phyloP scores from a whole-genome alignment of 2,888 invertebrate species.

The Lycia hirtaria region DNA sequence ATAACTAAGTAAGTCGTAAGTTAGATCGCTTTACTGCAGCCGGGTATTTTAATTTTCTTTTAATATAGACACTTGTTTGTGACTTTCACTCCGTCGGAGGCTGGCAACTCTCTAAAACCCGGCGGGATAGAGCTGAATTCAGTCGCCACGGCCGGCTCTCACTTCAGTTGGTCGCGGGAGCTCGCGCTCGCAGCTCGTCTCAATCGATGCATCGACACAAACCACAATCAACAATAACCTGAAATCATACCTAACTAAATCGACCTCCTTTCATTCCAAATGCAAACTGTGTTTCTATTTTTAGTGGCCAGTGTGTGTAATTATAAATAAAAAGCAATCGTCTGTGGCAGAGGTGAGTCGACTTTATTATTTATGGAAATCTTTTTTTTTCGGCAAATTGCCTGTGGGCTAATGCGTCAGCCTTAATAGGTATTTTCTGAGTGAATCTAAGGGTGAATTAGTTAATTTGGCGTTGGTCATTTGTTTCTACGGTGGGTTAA shows the following conservation, averaged over 20 bases:
- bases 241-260: constrained; percentile 45
- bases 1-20: too few species aligned
- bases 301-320: constrained; percentile 21
- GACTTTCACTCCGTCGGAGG: background rate
- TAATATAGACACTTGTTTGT: background rate
- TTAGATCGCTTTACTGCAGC: too few species aligned
- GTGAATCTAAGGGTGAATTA: constrained; percentile 22
- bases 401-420: constrained; percentile 29
- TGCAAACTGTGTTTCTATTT: constrained; percentile 31
- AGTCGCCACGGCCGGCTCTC: constrained; percentile 8
- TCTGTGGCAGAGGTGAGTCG: constrained; percentile 30
- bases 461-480: constrained; percentile 19
- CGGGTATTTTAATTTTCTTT: too few species aligned
- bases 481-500: constrained; percentile 1
- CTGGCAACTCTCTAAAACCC: constrained; percentile 64
- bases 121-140: constrained; percentile 55
- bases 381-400: constrained; percentile 37
- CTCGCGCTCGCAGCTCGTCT: constrained; percentile 47
- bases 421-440: constrained; percentile 26
- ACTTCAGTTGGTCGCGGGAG: constrained; percentile 71
- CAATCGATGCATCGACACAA: constrained; percentile 22
- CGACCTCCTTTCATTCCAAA: constrained; percentile 29
- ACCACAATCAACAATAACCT: constrained; percentile 46
- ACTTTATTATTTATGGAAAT: constrained; percentile 41
- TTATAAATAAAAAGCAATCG: background rate